A percentile compares a stretch with the other conserved stretches of the same genome.
Conservation (phyloP, 2,888 invertebrate genomes). For the Flexamia atlantica region DNA sequence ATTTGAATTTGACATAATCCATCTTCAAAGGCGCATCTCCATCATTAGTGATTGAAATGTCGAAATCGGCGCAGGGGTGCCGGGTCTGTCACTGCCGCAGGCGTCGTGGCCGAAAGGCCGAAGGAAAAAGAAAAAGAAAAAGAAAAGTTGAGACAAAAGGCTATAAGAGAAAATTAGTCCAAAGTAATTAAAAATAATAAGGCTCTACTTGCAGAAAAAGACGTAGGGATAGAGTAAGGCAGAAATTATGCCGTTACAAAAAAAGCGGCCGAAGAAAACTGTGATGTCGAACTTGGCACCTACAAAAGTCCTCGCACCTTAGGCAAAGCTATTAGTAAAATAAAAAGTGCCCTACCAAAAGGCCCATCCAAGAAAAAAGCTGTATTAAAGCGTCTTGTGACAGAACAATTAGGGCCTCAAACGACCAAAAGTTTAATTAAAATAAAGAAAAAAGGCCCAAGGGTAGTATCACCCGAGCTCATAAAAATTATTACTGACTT, state of each 20-base stretch:
- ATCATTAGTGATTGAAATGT: too few relatives aligned
- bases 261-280: too few relatives aligned
- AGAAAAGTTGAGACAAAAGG: conserved; percentile 26
- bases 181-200: conserved; percentile 21
- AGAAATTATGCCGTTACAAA: too few relatives aligned
- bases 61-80: too few relatives aligned
- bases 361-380: conserved; percentile 23
- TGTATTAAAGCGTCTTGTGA: background rate
- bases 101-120: too few relatives aligned
- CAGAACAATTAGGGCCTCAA: background rate
- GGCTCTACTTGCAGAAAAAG: background rate
- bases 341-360: conserved; percentile 18
- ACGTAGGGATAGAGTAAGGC: conserved; percentile 4
- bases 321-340: conserved; percentile 16
- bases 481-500: background rate
- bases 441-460: background rate
- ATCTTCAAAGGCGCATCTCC: too few relatives aligned
- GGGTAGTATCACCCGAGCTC: background rate
- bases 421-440: background rate
- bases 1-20: too few relatives aligned
- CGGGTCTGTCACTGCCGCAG: too few relatives aligned
- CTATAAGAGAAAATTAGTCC: conserved; percentile 8
- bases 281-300: conserved; percentile 19
- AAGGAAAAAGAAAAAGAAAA: too few relatives aligned
- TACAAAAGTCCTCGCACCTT: conserved; percentile 18